Evolutionary conservation across 2,113 vertebrate species (phyloP).

Genomic region (Hippoglossus stenolepis): DNA sequence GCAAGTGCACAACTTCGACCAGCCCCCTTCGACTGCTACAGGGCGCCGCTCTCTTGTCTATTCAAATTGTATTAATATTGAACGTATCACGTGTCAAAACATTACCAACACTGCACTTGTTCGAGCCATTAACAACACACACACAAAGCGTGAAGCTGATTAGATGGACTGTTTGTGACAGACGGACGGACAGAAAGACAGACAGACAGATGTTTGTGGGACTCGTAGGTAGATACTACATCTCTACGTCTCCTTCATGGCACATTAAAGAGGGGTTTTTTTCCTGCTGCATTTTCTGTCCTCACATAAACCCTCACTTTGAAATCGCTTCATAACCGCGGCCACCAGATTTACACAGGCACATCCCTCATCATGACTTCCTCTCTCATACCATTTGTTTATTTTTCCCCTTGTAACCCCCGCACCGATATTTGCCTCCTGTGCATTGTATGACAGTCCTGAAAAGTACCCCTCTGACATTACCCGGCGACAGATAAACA

Average conservation of each 20-base stretch:
- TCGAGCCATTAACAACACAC: no score
- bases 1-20: no score
- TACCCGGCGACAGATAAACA: constrained; percentile 73
- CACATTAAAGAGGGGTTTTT: background rate
- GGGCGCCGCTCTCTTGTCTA: no score
- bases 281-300: constrained; percentile 10
- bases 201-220: no score
- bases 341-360: constrained; percentile 42
- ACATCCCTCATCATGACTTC: constrained; percentile 15
- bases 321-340: constrained; percentile 41
- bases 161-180: no score
- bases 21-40: no score
- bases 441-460: constrained; percentile 65
- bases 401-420: constrained; percentile 52
- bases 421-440: constrained; percentile 43
- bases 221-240: no score
- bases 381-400: constrained; percentile 60
- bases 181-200: no score
- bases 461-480: constrained; percentile 60
- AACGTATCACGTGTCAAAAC: no score
- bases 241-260: background rate
- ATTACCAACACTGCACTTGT: no score
- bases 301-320: constrained; percentile 42
- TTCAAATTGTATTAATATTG: no score
- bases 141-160: no score